Percentiles rank a stretch among this genome's conserved stretches.
These are phyloP conservation scores for Rhinophrynus dorsalis DNA, from an alignment of 2,797 vertebrate species.

Conservation along the genomic window DNA sequence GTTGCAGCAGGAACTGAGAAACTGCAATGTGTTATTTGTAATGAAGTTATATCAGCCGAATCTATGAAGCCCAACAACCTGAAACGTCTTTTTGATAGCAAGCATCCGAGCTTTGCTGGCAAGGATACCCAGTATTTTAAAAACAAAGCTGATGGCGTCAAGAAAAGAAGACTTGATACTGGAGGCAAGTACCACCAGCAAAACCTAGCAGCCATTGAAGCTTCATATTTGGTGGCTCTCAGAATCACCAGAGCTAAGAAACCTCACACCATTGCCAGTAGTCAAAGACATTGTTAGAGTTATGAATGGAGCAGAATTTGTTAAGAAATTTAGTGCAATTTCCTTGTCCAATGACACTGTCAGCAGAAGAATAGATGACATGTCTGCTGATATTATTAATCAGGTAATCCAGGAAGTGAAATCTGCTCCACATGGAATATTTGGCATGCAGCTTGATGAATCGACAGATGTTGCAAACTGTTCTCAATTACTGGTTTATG, in stretches of 20 bases:
- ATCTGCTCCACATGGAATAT: slow-evolving; percentile 28
- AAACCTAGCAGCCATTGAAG: neutral
- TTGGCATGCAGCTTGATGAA: too few species aligned
- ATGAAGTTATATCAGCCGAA: slow-evolving; percentile 14
- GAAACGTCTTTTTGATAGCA: slow-evolving; percentile 41
- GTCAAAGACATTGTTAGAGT: slow-evolving; percentile 35
- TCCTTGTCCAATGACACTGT: too few species aligned
- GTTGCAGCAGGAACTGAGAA: slow-evolving; percentile 22
- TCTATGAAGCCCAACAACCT: slow-evolving; percentile 39
- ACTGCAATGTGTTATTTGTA: slow-evolving; percentile 8
- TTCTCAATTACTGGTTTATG: slow-evolving; percentile 20
- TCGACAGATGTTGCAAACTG: slow-evolving; percentile 36
- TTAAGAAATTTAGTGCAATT: too few species aligned
- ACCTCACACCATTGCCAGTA: slow-evolving; percentile 33
- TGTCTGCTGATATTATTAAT: slow-evolving; percentile 39
- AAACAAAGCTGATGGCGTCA: too few species aligned
- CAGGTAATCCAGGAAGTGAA: slow-evolving; percentile 45
- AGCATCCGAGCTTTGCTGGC: slow-evolving; percentile 13
- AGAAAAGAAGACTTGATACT: neutral
- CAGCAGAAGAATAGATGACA: too few species aligned
- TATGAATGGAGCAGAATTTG: too few species aligned
- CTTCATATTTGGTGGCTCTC: neutral
- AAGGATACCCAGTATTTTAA: too few species aligned
- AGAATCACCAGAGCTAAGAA: too few species aligned
- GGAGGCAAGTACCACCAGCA: neutral